A percentile compares a stretch with the other conserved stretches of the same genome.
Evolutionary conservation across 2,888 invertebrate genomes (phyloP).

Genomic region (Pharmacophagus antenor): DNA sequence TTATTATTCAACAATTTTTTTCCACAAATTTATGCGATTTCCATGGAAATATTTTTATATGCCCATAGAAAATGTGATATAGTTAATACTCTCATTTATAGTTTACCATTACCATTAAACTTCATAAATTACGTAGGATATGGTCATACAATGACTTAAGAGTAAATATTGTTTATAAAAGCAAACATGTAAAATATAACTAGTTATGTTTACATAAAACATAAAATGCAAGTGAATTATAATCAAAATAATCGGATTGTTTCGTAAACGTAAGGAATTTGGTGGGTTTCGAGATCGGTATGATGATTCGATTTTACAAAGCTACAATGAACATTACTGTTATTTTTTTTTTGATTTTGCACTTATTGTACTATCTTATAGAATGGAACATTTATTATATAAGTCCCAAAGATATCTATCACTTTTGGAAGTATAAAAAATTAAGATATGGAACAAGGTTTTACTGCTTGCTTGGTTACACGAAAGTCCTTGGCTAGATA

Average conservation of each 20-base stretch:
- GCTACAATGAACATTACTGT: neutral
- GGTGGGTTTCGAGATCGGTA: slow-evolving; percentile 4
- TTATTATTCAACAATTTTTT: too few relatives aligned
- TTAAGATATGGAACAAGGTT: too few relatives aligned
- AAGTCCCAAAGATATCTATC: too few relatives aligned
- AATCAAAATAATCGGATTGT: slow-evolving; percentile 13
- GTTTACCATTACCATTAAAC: too few relatives aligned
- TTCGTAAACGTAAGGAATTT: slow-evolving; percentile 13
- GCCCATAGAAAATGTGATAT: too few relatives aligned
- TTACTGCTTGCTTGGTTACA: too few relatives aligned
- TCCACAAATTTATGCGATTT: neutral
- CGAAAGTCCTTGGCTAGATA: too few relatives aligned
- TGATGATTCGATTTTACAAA: slow-evolving; percentile 18
- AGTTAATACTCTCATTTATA: too few relatives aligned
- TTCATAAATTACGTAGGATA: neutral
- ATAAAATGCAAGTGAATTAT: slow-evolving; percentile 4
- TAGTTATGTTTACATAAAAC: neutral
- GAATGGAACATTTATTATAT: too few relatives aligned
- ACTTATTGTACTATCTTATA: neutral
- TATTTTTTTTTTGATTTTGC: neutral
- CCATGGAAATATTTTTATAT: neutral
- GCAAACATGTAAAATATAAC: neutral
- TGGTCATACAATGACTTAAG: slow-evolving; percentile 24
- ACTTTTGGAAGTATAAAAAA: too few relatives aligned
- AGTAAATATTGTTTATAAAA: slow-evolving; percentile 4